phyloP scores from a whole-genome alignment of 2,113 vertebrate species.

The Petromus typicus region DNA sequence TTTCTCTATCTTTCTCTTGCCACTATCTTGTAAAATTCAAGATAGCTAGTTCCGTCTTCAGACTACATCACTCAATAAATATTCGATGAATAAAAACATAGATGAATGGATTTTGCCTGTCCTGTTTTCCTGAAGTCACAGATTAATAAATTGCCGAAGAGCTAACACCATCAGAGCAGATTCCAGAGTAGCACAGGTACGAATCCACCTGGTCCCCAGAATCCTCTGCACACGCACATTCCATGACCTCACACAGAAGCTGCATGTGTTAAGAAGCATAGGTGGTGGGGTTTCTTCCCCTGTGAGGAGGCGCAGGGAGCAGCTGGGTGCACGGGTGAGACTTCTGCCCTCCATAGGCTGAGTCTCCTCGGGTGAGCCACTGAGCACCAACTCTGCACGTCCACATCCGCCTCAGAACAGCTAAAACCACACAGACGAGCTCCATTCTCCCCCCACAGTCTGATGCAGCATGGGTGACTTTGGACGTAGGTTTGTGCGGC shows the following conservation, averaged over 20 bases:
- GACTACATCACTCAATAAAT: not conserved
- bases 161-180: not conserved
- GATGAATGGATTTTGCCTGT: constrained; percentile 13
- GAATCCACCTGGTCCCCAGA: not conserved
- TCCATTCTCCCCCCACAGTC: not conserved
- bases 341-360: no score
- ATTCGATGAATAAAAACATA: not conserved
- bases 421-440: not conserved
- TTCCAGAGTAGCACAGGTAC: not conserved
- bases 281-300: not conserved
- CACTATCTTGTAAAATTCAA: not conserved
- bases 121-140: not conserved
- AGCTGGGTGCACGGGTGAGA: no score
- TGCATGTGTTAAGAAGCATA: not conserved
- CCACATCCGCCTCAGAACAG: not conserved
- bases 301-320: not conserved
- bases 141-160: constrained; percentile 24
- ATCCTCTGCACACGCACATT: not conserved
- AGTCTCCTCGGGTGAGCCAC: not conserved
- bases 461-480: not conserved
- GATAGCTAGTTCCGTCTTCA: not conserved
- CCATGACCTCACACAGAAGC: not conserved
- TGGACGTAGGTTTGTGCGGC: not conserved
- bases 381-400: not conserved
- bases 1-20: not conserved